Evolutionary conservation across 1,140 invertebrate species (phyloP).

Genomic region (Phymastichus coffea): DNA sequence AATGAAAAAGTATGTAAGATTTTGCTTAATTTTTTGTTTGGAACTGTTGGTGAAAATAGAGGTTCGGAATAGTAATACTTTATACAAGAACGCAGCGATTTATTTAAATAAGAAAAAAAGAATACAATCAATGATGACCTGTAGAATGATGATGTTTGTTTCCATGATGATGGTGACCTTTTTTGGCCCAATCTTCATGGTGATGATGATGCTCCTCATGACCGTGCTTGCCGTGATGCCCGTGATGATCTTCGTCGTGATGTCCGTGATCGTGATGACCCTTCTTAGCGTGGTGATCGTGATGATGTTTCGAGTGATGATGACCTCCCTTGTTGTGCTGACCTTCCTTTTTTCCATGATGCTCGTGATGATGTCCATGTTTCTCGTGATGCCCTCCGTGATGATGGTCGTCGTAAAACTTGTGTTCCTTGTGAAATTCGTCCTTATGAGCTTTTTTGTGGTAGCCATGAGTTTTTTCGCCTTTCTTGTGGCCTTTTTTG

Average conservation of each 20-base stretch:
- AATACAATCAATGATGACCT: slow-evolving; percentile 9
- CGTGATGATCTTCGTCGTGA: slow-evolving; percentile 19
- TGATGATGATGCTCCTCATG: slow-evolving; percentile 17
- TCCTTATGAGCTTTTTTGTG: slow-evolving; percentile 25
- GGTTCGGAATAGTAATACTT: slow-evolving; percentile 13
- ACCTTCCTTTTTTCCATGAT: slow-evolving; percentile 10
- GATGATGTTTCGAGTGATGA: slow-evolving; percentile 11
- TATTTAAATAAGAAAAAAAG: background rate
- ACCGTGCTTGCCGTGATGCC: slow-evolving; percentile 18
- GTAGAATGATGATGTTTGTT: slow-evolving; percentile 13
- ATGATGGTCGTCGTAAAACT: slow-evolving; percentile 24
- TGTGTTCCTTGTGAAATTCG: slow-evolving; percentile 16
- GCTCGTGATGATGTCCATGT: slow-evolving; percentile 18
- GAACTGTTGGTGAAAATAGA: too few relatives aligned
- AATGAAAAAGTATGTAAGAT: background rate
- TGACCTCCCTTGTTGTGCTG: slow-evolving; percentile 18
- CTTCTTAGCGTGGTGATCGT: slow-evolving; percentile 17
- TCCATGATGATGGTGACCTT: slow-evolving; percentile 12
- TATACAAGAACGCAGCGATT: background rate
- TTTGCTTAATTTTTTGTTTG: too few relatives aligned
- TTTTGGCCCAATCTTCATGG: slow-evolving; percentile 13
- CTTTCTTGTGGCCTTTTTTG: slow-evolving; percentile 41
- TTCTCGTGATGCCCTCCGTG: slow-evolving; percentile 20
- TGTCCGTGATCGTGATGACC: slow-evolving; percentile 14
- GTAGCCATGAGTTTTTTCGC: slow-evolving; percentile 35